phyloP scores from a whole-genome alignment of 2,888 invertebrate species.

The Cremastobaeus sp. region DNA sequence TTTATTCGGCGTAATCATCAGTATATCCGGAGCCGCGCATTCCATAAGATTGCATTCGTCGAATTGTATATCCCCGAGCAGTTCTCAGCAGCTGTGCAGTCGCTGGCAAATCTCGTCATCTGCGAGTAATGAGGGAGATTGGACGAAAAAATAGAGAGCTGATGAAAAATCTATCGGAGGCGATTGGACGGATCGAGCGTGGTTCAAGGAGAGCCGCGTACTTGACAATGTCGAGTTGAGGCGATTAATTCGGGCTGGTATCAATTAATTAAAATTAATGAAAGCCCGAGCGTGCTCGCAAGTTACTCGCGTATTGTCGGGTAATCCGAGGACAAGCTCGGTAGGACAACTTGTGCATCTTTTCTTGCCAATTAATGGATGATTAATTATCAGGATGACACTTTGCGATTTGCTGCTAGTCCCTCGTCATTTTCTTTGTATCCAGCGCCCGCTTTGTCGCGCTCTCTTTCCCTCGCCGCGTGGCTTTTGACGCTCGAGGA shows the following conservation, averaged over 20 bases:
- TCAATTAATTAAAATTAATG: conserved; percentile 75
- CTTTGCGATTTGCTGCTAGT: conserved; percentile 67
- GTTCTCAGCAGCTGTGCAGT: no score
- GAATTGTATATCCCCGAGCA: no score
- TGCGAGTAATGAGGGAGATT: conserved; percentile 4
- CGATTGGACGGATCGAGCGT: no score
- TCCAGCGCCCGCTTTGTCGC: conserved; percentile 44
- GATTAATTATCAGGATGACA: conserved; percentile 75
- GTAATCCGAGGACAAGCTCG: conserved; percentile 36
- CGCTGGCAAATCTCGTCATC: no score
- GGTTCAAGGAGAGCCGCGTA: conserved; percentile 39
- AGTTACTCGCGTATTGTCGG: conserved; percentile 57
- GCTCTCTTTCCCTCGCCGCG: conserved; percentile 10
- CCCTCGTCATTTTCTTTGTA: conserved; percentile 58
- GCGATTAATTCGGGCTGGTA: conserved; percentile 61
- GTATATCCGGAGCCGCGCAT: conserved; percentile 26
- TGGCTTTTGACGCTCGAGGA: conserved; percentile 59
- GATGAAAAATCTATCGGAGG: no score
- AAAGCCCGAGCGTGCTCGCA: conserved; percentile 54
- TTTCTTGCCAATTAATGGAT: conserved; percentile 76
- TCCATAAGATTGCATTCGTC: no score
- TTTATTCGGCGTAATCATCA: conserved; percentile 40
- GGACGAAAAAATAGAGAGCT: no score
- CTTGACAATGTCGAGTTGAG: conserved; percentile 49
- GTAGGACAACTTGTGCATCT: conserved; percentile 63